Percentiles rank a stretch among this genome's conserved stretches.
These are phyloP conservation scores for Mercenaria mercenaria DNA, from an alignment of 1,140 invertebrate genomes.

Conservation along the genomic window DNA sequence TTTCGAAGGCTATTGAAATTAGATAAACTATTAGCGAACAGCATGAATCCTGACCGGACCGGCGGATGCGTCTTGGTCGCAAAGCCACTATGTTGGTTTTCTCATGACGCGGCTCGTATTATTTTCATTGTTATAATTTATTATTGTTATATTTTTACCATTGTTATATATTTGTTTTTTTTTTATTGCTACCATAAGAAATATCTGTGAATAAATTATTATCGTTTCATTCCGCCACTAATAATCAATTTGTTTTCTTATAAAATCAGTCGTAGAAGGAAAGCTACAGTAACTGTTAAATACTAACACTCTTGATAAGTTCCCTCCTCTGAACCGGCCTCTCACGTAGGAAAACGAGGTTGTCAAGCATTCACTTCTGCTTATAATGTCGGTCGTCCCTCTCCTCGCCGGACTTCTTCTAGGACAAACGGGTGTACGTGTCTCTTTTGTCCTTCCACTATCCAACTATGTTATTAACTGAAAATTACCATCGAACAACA, in stretches of 20 bases:
- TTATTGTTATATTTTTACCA: constrained; percentile 32
- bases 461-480: constrained; percentile 25
- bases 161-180: constrained; percentile 36
- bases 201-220: constrained; percentile 41
- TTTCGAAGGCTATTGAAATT: too few relatives aligned
- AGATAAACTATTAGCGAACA: too few relatives aligned
- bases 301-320: constrained; percentile 5
- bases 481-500: constrained; percentile 7
- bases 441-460: constrained; percentile 26
- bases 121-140: constrained; percentile 35
- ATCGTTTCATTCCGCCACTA: constrained; percentile 16
- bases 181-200: neutral
- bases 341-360: constrained; percentile 14
- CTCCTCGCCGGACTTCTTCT: constrained; percentile 48
- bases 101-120: too few relatives aligned
- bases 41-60: too few relatives aligned
- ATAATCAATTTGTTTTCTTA: constrained; percentile 25
- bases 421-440: constrained; percentile 38
- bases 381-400: constrained; percentile 36
- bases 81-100: too few relatives aligned
- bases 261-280: constrained; percentile 12
- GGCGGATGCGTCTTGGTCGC: too few relatives aligned
- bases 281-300: constrained; percentile 16
- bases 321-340: neutral
- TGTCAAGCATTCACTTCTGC: constrained; percentile 31